Conservation (phyloP, 2,113 vertebrate species). For the Paracanthobrama guichenoti region DNA sequence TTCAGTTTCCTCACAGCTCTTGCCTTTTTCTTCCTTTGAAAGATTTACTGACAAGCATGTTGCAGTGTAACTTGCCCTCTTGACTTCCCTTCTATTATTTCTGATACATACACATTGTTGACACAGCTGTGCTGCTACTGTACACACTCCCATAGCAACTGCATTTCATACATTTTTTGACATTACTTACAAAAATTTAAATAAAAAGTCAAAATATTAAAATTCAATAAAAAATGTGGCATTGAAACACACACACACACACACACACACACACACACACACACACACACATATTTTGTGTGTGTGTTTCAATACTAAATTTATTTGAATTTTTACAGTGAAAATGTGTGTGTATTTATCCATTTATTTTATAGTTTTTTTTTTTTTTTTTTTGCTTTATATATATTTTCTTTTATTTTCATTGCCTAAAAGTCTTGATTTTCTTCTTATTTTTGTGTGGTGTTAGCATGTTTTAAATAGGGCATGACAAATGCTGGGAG, state of each 20-base stretch:
- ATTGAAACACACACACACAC: too few species aligned
- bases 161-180: too few species aligned
- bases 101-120: not conserved
- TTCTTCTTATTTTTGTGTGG: not conserved
- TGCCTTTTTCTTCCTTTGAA: not conserved
- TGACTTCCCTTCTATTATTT: not conserved
- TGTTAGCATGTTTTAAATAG: constrained; percentile 18
- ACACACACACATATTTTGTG: too few species aligned
- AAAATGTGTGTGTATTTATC: too few species aligned
- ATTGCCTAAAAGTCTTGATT: not conserved
- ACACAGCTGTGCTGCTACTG: not conserved
- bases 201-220: too few species aligned
- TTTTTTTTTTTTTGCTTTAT: too few species aligned
- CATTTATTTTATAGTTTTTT: too few species aligned
- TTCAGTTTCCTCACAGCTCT: constrained; percentile 7
- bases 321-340: too few species aligned
- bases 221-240: too few species aligned
- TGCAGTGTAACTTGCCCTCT: not conserved
- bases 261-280: too few species aligned
- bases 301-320: too few species aligned
- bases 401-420: not conserved
- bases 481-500: constrained; percentile 14
- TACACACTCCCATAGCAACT: not conserved
- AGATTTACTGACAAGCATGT: constrained; percentile 24
- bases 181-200: too few species aligned